These are phyloP conservation scores for Plagodis dolabraria DNA, from an alignment of 2,888 invertebrate species.

Conservation along the genomic window DNA sequence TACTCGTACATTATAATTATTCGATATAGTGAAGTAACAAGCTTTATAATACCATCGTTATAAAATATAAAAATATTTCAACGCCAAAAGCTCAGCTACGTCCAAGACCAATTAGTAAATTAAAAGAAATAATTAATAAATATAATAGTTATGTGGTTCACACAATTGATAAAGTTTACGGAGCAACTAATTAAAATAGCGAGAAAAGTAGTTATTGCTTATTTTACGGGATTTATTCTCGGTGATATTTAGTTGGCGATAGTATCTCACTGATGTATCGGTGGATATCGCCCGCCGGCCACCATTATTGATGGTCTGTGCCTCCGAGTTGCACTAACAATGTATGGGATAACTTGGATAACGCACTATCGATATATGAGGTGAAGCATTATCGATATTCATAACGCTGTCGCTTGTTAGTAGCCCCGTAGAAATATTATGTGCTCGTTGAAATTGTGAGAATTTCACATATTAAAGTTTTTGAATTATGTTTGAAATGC, in stretches of 20 bases:
- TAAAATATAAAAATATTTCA: too few relatives aligned
- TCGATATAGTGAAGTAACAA: too few relatives aligned
- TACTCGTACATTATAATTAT: too few relatives aligned
- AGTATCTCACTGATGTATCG: constrained; percentile 72
- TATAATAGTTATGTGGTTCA: too few relatives aligned
- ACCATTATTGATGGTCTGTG: constrained; percentile 58
- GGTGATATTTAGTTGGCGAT: constrained; percentile 71
- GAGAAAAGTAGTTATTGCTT: constrained; percentile 18
- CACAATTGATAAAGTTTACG: too few relatives aligned
- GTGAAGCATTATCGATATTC: constrained; percentile 58
- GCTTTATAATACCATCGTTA: too few relatives aligned
- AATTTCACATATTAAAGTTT: too few relatives aligned
- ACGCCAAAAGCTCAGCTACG: too few relatives aligned
- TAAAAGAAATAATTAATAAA: too few relatives aligned
- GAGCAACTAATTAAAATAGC: constrained; percentile 5
- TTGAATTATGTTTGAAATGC: too few relatives aligned
- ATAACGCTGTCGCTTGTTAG: constrained; percentile 61
- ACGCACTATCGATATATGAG: constrained; percentile 28
- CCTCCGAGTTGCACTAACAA: constrained; percentile 39
- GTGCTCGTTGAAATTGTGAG: background rate
- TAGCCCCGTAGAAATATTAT: constrained; percentile 9
- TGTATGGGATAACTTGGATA: constrained; percentile 36
- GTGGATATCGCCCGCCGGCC: constrained; percentile 57
- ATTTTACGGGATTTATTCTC: constrained; percentile 21
- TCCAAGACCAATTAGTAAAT: too few relatives aligned